Percentiles rank a stretch among this genome's conserved stretches.
phyloP scores from a whole-genome alignment of 2,113 vertebrate species.

The Calcarius ornatus region DNA sequence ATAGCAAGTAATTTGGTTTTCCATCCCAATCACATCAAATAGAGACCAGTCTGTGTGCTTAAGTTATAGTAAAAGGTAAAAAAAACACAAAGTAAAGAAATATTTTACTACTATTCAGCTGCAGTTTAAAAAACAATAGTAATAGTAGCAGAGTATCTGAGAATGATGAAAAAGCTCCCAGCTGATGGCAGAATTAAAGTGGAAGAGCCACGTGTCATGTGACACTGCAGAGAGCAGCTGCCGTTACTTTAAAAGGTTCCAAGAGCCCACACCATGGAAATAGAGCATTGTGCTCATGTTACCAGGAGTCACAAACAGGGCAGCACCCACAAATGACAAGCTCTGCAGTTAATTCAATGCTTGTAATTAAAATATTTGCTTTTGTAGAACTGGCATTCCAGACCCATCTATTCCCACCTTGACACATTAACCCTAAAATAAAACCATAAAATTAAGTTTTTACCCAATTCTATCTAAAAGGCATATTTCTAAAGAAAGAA shows the following conservation, averaged over 20 bases:
- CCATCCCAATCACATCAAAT: constrained; percentile 80
- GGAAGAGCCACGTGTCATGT: background rate
- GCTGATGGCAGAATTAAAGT: background rate
- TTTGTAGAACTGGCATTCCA: background rate
- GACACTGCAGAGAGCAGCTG: constrained; percentile 23
- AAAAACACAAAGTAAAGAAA: background rate
- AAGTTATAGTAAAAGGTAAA: background rate
- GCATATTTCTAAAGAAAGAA: background rate
- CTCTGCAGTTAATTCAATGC: background rate
- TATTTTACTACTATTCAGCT: background rate
- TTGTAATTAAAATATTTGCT: background rate
- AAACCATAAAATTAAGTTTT: background rate
- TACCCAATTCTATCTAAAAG: background rate
- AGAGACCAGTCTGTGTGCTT: constrained; percentile 78
- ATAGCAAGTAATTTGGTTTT: constrained; percentile 76
- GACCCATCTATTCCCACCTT: background rate
- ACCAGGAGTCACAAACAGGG: background rate
- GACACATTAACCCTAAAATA: background rate
- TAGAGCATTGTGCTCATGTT: background rate
- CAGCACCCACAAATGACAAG: background rate
- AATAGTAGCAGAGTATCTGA: background rate
- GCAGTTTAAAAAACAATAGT: background rate
- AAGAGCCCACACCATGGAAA: background rate
- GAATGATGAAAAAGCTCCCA: background rate
- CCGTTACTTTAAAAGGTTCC: constrained; percentile 10